These are phyloP conservation scores for Anomalospiza imberbis DNA, from an alignment of 2,797 vertebrate species.

Conservation along the genomic window DNA sequence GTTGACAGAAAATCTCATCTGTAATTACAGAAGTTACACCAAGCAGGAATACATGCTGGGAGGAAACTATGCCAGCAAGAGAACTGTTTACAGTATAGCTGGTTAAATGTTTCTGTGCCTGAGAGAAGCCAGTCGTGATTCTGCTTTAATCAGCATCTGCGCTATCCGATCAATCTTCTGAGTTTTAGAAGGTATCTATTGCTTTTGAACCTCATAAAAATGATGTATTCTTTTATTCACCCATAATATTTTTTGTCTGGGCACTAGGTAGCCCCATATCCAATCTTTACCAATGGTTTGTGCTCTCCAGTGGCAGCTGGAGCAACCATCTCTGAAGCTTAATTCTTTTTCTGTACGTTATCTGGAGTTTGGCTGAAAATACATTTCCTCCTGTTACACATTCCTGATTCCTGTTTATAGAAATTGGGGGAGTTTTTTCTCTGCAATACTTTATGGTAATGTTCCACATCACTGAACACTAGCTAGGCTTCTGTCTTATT, in stretches of 20 bases:
- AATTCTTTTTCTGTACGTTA: neutral
- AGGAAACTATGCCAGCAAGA: neutral
- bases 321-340: neutral
- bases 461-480: neutral
- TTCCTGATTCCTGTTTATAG: neutral
- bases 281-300: neutral
- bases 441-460: neutral
- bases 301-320: neutral
- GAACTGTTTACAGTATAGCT: neutral
- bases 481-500: neutral
- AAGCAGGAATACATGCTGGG: neutral
- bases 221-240: neutral
- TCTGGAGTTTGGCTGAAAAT: neutral
- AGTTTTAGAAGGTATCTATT: constrained; percentile 12
- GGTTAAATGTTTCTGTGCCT: neutral
- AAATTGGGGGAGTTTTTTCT: neutral
- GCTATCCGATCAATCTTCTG: neutral
- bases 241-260: neutral
- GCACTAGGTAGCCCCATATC: neutral
- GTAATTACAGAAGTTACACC: neutral
- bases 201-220: neutral
- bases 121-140: neutral
- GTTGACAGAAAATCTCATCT: neutral
- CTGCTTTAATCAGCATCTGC: neutral
- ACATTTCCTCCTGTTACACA: neutral